Percentiles rank a stretch among this genome's conserved stretches.
phyloP scores from a whole-genome alignment of 1,140 invertebrate genomes.

The Heliconius himera region DNA sequence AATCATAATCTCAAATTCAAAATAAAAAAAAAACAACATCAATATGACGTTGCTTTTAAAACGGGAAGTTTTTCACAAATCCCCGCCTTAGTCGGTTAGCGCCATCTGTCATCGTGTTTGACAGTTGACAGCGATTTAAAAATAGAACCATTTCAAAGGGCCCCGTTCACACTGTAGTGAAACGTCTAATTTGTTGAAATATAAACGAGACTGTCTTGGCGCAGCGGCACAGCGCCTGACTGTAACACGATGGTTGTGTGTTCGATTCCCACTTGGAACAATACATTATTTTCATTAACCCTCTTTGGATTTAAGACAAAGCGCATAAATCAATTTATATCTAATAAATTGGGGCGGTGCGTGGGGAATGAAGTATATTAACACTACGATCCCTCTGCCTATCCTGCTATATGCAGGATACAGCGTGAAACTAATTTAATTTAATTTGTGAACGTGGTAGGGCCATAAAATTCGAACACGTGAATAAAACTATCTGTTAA shows the following conservation, averaged over 20 bases:
- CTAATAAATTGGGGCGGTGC: too few relatives aligned
- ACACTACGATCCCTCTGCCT: too few relatives aligned
- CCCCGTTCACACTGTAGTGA: conserved; percentile 21
- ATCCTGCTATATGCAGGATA: too few relatives aligned
- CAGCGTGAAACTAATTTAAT: too few relatives aligned
- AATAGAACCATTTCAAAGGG: conserved; percentile 59
- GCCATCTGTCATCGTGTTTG: conserved; percentile 76
- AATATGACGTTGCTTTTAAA: conserved; percentile 23
- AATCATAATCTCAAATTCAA: neutral
- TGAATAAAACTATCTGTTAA: conserved; percentile 13
- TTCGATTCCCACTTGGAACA: too few relatives aligned
- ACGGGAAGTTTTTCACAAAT: conserved; percentile 53
- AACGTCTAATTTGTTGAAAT: conserved; percentile 16
- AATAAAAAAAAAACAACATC: conserved; percentile 5
- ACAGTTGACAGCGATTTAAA: conserved; percentile 73
- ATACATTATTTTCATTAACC: too few relatives aligned
- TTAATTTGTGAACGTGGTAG: neutral
- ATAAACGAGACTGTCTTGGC: neutral
- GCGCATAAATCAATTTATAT: too few relatives aligned
- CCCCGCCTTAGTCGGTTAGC: conserved; percentile 59
- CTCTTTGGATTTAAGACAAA: too few relatives aligned
- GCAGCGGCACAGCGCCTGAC: too few relatives aligned
- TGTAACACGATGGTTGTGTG: too few relatives aligned
- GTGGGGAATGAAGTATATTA: too few relatives aligned
- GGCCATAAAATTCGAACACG: neutral